Conservation (phyloP, 1,140 invertebrate species). For the Panulirus ornatus region DNA sequence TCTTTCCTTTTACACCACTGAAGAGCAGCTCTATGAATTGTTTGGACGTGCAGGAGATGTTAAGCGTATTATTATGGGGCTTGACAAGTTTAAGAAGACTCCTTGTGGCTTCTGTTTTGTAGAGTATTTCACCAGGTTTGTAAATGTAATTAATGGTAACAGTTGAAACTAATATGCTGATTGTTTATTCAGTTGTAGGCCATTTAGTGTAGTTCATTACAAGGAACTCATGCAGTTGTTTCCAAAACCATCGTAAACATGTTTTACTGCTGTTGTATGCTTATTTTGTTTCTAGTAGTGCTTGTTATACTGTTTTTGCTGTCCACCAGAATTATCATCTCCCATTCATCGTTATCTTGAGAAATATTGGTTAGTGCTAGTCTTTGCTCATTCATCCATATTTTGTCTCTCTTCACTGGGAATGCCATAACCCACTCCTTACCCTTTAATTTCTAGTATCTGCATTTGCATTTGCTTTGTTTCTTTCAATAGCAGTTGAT, state of each 20-base stretch:
- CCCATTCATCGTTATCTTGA: too few relatives aligned
- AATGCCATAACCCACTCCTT: background rate
- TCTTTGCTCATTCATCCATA: background rate
- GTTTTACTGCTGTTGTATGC: too few relatives aligned
- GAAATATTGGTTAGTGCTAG: background rate
- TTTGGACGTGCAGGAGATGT: constrained; percentile 98
- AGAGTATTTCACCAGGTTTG: constrained; percentile 83
- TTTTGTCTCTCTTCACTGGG: background rate
- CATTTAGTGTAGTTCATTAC: too few relatives aligned
- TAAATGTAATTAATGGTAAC: background rate
- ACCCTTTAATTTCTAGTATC: background rate
- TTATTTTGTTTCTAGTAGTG: too few relatives aligned
- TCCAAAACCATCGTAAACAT: too few relatives aligned
- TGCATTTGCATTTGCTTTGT: background rate
- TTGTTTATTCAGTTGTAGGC: too few relatives aligned
- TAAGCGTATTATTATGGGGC: constrained; percentile 96
- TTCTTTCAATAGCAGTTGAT: too few relatives aligned
- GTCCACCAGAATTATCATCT: too few relatives aligned
- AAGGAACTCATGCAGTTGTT: too few relatives aligned
- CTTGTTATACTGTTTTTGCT: too few relatives aligned
- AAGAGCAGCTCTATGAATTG: constrained; percentile 99
- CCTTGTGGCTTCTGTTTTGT: constrained; percentile 99
- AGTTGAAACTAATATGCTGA: too few relatives aligned
- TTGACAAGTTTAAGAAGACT: constrained; percentile 98
- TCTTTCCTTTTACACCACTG: constrained; percentile 98